Percentiles rank a stretch among this genome's conserved stretches.
Evolutionary conservation across 2,113 vertebrate species (phyloP).

Genomic region (Galemys pyrenaicus): DNA sequence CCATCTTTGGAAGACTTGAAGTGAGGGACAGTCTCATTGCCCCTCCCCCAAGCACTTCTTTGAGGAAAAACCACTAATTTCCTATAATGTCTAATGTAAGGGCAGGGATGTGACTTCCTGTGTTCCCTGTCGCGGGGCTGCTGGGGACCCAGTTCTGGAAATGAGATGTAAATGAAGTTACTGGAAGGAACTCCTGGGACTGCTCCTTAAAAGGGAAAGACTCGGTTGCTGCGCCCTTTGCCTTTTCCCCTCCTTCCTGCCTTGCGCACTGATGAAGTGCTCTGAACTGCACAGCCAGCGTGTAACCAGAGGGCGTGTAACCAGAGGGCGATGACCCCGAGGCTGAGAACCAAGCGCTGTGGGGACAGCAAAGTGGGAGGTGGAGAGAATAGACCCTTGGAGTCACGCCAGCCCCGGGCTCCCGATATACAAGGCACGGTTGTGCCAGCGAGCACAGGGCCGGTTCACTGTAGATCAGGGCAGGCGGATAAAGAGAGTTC

Average conservation of each 20-base stretch:
- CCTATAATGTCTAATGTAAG: not conserved
- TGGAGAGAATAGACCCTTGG: not conserved
- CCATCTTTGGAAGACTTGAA: not conserved
- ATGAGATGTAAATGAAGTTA: not conserved
- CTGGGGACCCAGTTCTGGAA: not conserved
- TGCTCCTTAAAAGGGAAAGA: not conserved
- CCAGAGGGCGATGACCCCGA: not conserved
- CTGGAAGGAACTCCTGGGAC: not conserved
- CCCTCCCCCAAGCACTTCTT: not conserved
- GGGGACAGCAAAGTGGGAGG: not conserved
- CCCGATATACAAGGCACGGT: not conserved
- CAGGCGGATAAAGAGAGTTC: too few species aligned
- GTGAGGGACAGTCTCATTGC: not conserved
- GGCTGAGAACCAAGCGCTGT: not conserved
- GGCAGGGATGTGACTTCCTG: not conserved
- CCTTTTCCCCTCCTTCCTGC: not conserved
- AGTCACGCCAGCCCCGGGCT: not conserved
- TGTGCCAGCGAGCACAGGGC: too few species aligned
- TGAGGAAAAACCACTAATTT: not conserved
- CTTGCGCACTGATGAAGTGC: not conserved
- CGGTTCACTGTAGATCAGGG: too few species aligned
- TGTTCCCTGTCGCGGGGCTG: not conserved
- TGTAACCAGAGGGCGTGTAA: too few species aligned
- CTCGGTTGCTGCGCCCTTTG: not conserved
- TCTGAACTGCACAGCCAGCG: not conserved